Percentiles rank a stretch among this genome's conserved stretches.
phyloP scores from a whole-genome alignment of 2,113 vertebrate genomes.

The Siniperca knerii region DNA sequence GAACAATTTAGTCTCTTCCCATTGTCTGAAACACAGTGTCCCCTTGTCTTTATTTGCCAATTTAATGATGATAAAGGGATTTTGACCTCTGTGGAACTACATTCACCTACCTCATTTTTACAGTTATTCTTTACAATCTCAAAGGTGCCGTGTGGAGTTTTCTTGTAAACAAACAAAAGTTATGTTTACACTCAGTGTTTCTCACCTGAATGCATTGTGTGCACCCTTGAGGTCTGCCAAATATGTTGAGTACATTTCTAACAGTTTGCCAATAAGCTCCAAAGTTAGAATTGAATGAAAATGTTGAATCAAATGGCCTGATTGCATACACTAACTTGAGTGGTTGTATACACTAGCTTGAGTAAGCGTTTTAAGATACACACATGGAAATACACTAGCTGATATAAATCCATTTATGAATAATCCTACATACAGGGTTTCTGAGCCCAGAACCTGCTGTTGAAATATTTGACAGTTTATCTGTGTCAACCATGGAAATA shows the following conservation, averaged over 20 bases:
- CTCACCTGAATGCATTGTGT: not conserved
- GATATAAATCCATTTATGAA: slow-evolving; percentile 11
- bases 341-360: not conserved
- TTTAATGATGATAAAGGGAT: not conserved
- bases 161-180: not conserved
- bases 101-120: not conserved
- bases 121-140: not conserved
- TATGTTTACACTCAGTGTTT: not conserved
- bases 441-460: not conserved
- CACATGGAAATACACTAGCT: not conserved
- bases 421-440: not conserved
- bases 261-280: slow-evolving; percentile 4
- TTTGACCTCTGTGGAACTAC: too few relatives aligned
- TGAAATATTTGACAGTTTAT: slow-evolving; percentile 20
- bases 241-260: not conserved
- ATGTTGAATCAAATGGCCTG: slow-evolving; percentile 4
- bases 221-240: not conserved
- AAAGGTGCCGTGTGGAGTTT: not conserved
- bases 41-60: not conserved
- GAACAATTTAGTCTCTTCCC: not conserved
- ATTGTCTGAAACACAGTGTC: not conserved
- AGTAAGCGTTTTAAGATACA: not conserved
- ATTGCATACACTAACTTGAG: not conserved
- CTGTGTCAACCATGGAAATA: slow-evolving; percentile 9
- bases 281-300: slow-evolving; percentile 14